Evolutionary conservation across 2,888 invertebrate genomes (phyloP).

Genomic region (Phymatocera aterrima): DNA sequence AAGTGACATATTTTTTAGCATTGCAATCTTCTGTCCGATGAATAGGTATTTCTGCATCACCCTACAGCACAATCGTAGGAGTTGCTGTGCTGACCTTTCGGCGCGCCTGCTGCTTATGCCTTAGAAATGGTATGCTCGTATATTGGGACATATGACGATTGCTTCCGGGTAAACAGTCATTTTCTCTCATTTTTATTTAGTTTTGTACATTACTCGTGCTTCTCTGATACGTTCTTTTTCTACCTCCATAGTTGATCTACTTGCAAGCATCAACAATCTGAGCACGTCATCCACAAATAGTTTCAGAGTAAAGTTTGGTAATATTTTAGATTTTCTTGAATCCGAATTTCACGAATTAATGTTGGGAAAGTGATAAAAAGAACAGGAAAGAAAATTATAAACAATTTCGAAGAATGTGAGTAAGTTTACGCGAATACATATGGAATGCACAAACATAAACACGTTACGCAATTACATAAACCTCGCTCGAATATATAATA

Average conservation of each 20-base stretch:
- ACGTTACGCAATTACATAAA: slow-evolving; percentile 11
- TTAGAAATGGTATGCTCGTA: neutral
- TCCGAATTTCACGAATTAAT: neutral
- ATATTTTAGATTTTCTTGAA: too few species aligned
- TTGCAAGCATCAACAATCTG: too few species aligned
- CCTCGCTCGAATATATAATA: neutral
- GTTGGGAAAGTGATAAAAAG: neutral
- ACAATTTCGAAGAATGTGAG: too few species aligned
- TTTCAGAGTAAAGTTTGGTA: too few species aligned
- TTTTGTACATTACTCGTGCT: too few species aligned
- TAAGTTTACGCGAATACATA: neutral
- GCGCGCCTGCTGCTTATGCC: neutral
- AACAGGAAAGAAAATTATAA: too few species aligned
- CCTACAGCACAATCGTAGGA: slow-evolving; percentile 7
- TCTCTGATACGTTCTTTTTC: too few species aligned
- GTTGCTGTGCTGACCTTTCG: neutral
- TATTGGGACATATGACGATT: neutral
- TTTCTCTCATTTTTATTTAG: too few species aligned
- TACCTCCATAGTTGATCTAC: too few species aligned
- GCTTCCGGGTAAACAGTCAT: too few species aligned
- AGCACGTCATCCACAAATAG: too few species aligned
- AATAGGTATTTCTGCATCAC: neutral
- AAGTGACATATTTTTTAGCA: neutral
- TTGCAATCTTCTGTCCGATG: slow-evolving; percentile 9
- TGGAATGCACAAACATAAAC: neutral